Percentiles rank a stretch among this genome's conserved stretches.
phyloP scores from a whole-genome alignment of 2,888 invertebrate species.

The Parochlus steinenii region DNA sequence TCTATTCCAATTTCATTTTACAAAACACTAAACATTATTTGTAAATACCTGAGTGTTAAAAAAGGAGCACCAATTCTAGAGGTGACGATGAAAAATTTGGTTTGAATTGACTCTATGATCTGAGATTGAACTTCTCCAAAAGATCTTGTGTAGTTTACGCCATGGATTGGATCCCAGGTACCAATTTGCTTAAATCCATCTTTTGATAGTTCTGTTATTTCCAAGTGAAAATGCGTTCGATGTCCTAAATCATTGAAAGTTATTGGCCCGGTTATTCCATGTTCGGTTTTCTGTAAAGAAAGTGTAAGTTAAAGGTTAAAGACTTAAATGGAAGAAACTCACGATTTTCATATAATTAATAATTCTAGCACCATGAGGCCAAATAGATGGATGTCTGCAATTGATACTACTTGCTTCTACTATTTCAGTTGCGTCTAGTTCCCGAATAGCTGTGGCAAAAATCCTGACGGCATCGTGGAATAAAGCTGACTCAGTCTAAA shows the following conservation, averaged over 20 bases:
- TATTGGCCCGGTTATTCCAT: conserved; percentile 25
- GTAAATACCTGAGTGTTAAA: conserved; percentile 41
- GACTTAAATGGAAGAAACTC: too few species aligned
- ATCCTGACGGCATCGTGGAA: conserved; percentile 53
- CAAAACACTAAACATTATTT: too few species aligned
- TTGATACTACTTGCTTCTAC: conserved; percentile 21
- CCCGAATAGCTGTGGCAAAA: conserved; percentile 40
- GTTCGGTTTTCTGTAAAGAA: conserved; percentile 23
- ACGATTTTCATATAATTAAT: conserved; percentile 47
- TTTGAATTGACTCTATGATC: conserved; percentile 30
- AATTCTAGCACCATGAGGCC: conserved; percentile 41
- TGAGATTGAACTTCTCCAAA: conserved; percentile 42
- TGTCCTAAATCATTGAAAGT: conserved; percentile 39
- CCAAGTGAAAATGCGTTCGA: conserved; percentile 41
- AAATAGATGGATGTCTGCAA: conserved; percentile 30
- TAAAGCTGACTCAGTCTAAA: too few species aligned
- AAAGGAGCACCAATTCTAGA: conserved; percentile 64
- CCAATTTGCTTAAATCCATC: conserved; percentile 37
- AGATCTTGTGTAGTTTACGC: conserved; percentile 33
- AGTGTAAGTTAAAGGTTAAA: too few species aligned
- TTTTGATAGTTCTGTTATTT: conserved; percentile 46
- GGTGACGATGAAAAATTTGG: conserved; percentile 50
- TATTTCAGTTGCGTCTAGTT: conserved; percentile 26
- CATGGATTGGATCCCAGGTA: conserved; percentile 24
- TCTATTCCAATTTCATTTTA: too few species aligned